Evolutionary conservation across 1,140 invertebrate species (phyloP), one percentile per base, ranked within the genome.

Genomic region (Gryllus bimaculatus): DNA sequence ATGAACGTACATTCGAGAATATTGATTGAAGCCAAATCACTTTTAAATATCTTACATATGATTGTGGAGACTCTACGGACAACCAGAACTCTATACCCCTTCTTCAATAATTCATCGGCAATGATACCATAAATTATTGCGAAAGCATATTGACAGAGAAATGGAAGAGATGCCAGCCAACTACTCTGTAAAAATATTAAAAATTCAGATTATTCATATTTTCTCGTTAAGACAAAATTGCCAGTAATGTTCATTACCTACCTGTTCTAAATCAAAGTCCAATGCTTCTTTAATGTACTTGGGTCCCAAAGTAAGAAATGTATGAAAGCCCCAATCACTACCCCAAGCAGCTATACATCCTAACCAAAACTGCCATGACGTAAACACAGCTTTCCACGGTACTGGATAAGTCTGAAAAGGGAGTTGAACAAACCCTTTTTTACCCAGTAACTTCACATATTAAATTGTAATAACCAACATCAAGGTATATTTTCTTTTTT

Each of bases 241-340:
- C 26, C 26, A 39, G 26, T 39, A 39, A 39, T 5, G 5, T 39
- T 39, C 26, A 39, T 39, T 66, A 77, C 76, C 48, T 77, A 91
- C 90, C 82, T 86, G 82, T 81, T 88, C 83, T 39, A 91, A 85
- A 80, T 90, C 84, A 81, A 89, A 90, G 80, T 89, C 85, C 8
- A 92, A 84, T 21, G 90, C 86, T 81, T 88, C 86, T 75, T 88
- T 87, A 82, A 92, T 85, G 83, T 90, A 92, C 7, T 87, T 90
- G 3, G 91, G 91, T 13, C 91, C 83, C 78, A 89, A 86, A n/a
- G 88, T 90, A 12, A 91, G 83, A 82, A 92, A 86, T 7, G 88
- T 91, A 82, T 91, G 91, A 82, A 90, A 90, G 8, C 88, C 89
- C 90, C 90, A 92, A 83, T 91, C 90, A 81, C 90, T 88, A 26